These are phyloP conservation scores for Trichonephila inaurata DNA, from an alignment of 1,140 invertebrate genomes.

Conservation along the genomic window DNA sequence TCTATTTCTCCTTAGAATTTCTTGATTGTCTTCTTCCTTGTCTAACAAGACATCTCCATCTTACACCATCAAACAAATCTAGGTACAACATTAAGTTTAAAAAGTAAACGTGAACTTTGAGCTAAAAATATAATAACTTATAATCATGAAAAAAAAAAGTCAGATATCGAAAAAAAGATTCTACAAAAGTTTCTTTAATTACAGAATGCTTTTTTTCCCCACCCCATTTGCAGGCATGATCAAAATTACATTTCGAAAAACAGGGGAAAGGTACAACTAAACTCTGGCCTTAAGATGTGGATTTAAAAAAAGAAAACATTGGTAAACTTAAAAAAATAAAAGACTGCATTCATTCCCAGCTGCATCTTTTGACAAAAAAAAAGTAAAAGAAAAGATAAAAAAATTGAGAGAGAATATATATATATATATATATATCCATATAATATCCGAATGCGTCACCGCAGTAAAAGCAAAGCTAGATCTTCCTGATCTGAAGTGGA, in stretches of 20 bases:
- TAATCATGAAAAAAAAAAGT: background rate
- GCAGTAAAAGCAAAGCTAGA: background rate
- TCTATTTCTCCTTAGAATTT: too few species aligned
- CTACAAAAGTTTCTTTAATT: background rate
- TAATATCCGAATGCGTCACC: background rate
- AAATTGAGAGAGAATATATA: background rate
- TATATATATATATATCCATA: too few species aligned
- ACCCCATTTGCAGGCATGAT: background rate
- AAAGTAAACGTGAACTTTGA: too few species aligned
- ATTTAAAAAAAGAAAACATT: background rate
- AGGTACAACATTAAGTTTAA: too few species aligned
- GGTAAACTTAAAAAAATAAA: background rate
- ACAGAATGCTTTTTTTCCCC: background rate
- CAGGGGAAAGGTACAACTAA: background rate
- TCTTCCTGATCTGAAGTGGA: background rate
- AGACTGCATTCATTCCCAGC: background rate
- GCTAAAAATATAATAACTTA: too few species aligned
- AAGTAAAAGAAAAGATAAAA: background rate
- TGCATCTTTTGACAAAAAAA: background rate
- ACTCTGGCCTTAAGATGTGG: background rate
- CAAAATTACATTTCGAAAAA: background rate
- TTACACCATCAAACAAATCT: too few species aligned
- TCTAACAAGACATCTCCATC: too few species aligned
- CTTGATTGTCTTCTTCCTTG: too few species aligned
- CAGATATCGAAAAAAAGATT: background rate